A percentile compares a stretch with the other conserved stretches of the same genome.
Evolutionary conservation across 2,797 vertebrate species (phyloP).

Genomic region (Syndactyla subalaris): DNA sequence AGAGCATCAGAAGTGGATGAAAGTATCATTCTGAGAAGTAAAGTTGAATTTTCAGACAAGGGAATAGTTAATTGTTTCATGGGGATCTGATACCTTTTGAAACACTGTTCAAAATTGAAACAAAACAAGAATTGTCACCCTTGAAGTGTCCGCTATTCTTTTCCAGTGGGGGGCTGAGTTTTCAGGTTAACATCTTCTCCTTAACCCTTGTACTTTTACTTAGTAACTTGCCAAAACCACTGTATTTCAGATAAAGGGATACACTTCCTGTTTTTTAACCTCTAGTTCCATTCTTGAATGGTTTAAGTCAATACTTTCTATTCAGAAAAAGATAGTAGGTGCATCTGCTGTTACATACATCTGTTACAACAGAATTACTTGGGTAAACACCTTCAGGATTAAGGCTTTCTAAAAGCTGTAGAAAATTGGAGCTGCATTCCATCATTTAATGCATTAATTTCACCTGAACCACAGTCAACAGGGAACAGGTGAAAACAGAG

Average conservation of each 20-base stretch:
- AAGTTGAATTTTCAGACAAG: not conserved
- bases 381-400: not conserved
- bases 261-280: not conserved
- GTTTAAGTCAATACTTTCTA: not conserved
- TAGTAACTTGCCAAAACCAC: not conserved
- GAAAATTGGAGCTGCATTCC: not conserved
- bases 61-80: not conserved
- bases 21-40: not conserved
- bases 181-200: not conserved
- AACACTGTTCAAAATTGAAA: not conserved
- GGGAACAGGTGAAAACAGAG: not conserved
- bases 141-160: not conserved
- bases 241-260: not conserved
- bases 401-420: not conserved
- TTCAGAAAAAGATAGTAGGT: not conserved
- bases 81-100: not conserved
- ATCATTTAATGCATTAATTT: constrained; percentile 1
- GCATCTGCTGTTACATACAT: not conserved
- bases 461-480: not conserved
- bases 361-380: not conserved
- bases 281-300: not conserved
- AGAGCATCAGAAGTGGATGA: not conserved
- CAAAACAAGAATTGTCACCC: not conserved
- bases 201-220: not conserved
- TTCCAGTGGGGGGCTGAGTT: not conserved